phyloP scores from a whole-genome alignment of 2,888 invertebrate genomes.

The Rhingia campestris region DNA sequence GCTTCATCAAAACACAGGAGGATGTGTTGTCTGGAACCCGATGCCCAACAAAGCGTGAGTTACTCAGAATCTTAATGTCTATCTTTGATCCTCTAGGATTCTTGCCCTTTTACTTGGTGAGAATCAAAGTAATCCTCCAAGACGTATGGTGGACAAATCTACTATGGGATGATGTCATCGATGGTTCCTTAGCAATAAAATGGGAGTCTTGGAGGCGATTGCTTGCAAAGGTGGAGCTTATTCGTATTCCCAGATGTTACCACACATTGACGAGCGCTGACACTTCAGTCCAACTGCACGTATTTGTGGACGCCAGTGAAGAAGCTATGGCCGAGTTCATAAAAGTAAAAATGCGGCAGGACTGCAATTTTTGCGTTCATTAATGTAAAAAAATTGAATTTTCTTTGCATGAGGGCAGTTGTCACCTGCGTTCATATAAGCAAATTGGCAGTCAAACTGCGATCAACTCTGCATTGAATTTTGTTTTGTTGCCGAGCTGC shows the following conservation, averaged over 20 bases:
- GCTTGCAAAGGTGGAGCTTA: not conserved
- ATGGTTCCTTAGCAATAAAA: conserved; percentile 17
- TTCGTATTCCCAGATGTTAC: conserved; percentile 63
- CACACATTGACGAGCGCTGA: too few relatives aligned
- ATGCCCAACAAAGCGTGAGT: conserved; percentile 60
- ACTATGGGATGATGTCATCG: conserved; percentile 59
- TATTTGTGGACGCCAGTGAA: too few relatives aligned
- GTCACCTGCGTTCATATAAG: too few relatives aligned
- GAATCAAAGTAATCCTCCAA: conserved; percentile 65
- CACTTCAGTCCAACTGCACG: too few relatives aligned
- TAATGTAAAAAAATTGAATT: too few relatives aligned
- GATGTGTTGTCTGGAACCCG: conserved; percentile 17
- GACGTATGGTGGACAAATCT: not conserved
- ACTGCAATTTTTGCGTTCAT: too few relatives aligned
- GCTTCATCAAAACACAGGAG: conserved; percentile 10
- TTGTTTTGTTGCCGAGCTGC: too few relatives aligned
- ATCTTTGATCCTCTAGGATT: conserved; percentile 68
- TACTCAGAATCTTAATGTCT: conserved; percentile 60
- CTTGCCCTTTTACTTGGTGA: conserved; percentile 46
- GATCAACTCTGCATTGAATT: too few relatives aligned
- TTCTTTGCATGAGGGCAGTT: too few relatives aligned
- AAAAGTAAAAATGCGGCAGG: too few relatives aligned
- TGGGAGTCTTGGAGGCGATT: conserved; percentile 44
- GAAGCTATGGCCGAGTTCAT: too few relatives aligned
- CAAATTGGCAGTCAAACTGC: too few relatives aligned